Evolutionary conservation across 2,888 invertebrate genomes (phyloP).

Genomic region (Dynastes maya): DNA sequence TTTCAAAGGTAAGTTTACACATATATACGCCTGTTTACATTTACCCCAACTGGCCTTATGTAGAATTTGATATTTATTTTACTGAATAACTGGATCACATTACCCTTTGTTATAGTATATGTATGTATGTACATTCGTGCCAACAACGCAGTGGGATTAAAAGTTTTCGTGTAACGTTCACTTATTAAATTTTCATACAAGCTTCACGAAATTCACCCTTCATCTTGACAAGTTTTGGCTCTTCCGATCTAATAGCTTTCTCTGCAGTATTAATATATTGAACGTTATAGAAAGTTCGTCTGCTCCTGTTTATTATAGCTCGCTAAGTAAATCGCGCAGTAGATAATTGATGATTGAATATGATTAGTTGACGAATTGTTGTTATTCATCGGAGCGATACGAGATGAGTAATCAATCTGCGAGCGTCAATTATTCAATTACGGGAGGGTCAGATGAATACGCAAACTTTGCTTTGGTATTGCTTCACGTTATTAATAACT

Average conservation of each 20-base stretch:
- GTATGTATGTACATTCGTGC: too few species aligned
- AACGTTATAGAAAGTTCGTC: not conserved
- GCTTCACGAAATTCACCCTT: too few species aligned
- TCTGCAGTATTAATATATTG: not conserved
- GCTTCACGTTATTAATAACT: slow-evolving; percentile 18
- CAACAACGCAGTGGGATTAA: too few species aligned
- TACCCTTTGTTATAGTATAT: too few species aligned
- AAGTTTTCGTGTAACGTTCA: too few species aligned
- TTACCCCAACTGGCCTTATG: too few species aligned
- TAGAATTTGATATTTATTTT: too few species aligned
- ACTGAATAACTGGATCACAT: too few species aligned
- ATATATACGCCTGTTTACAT: too few species aligned
- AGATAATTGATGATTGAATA: slow-evolving; percentile 36
- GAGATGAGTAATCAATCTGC: slow-evolving; percentile 25
- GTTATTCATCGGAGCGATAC: slow-evolving; percentile 11
- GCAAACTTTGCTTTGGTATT: slow-evolving; percentile 7
- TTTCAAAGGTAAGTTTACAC: not conserved
- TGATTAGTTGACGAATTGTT: slow-evolving; percentile 35
- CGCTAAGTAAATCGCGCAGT: slow-evolving; percentile 25
- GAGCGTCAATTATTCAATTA: slow-evolving; percentile 41
- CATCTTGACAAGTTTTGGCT: too few species aligned
- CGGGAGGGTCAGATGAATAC: slow-evolving; percentile 23
- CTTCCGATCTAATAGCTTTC: too few species aligned
- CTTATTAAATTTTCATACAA: too few species aligned
- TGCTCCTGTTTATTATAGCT: not conserved